Base-by-base conservation (phyloP, 2,797 vertebrate genomes). In the Galago senegalensis region DNA sequence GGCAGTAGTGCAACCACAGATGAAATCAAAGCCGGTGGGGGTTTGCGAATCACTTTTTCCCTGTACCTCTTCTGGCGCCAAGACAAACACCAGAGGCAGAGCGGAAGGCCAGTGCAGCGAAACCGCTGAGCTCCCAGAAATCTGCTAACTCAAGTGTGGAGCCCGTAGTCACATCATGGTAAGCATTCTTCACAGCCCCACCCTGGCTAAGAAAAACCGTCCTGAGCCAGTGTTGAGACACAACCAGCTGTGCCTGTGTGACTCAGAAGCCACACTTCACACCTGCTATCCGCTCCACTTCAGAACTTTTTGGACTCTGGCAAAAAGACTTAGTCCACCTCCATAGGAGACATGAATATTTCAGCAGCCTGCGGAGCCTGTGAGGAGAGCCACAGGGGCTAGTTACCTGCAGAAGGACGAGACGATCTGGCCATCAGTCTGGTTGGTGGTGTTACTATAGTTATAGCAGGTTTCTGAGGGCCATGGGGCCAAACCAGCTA, bases 141-240 rank as follows among this genome's bases (percentile, higher is more conserved):
- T 46, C 76, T 3, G 9, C 2, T 0, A 29, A 40, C 53, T 13
- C 8, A 88, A 69, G 91, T 46, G 21, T 16, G 14, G 95, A 84
- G 23, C 0, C 49, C 0, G 0, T 0, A 0, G 0, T 0, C 23
- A 40, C 67, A 77, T n/a, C 1, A 70, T 1, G 0, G 0, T 1
- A 20, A 6, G 27, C 18, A 69, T 21, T 87, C 34, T 8, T 75
- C 27, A 5, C 65, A 0, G 1, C 18, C 73, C 13, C 0, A 13
- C 46, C 0, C 61, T 37, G 11, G 53, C 69, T 53, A 34, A n/a
- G 3, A 76, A 81, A 25, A 49, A 5, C 65, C 4, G 31, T 70
- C 79, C 85, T 14, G 20, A 91, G 20, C 82, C 27, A 5, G 20
- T 5, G 43, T 13, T 14, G 18, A 81, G 29, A 70, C 49, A 82